Evolutionary conservation across 1,140 invertebrate genomes (phyloP), one percentile per base, ranked within the genome.

Genomic region (Vanessa tameamea): DNA sequence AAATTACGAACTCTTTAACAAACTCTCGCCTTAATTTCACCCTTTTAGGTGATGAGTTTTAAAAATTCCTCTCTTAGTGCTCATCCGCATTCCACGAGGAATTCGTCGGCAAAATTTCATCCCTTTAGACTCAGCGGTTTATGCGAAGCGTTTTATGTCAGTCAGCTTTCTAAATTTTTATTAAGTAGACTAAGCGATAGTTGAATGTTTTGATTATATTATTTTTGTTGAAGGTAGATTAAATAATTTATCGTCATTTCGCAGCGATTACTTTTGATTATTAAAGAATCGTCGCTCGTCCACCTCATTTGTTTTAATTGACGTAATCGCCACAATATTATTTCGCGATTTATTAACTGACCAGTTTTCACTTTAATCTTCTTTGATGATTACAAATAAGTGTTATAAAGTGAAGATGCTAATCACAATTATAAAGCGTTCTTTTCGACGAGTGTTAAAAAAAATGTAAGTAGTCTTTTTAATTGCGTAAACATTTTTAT

Each of bases 391-490:
- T 14, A 68, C 9, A n/a, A 43, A 37, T 55, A 26, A 63, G 64
- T 65, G 64, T 47, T 48, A 64, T 57, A 66, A 59, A 43, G 79
- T 76, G 76, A 80, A 82, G 79, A 71, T 83, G 59, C 61, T 87
- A 31, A 20, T 87, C 47, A 80, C 63, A 55, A 72, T 82, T 16
- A 80, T 90, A 37, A 86, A 86, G 76, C 69, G 72, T 57, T 82
- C 81, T 11, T 75, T 87, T 50, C 80, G 83, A 63, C 84, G 82
- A 73, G 37, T 90, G 9, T 47, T 87, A 3, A 82, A 73, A 37
- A 84, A 80, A 82, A 82, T 86, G 88, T 88, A 78, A 90, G 87
- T 88, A 72, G 15, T 23, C 13, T 63, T 67, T 15, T 67, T 15
- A 11, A 26, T 61, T 69, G 15, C 59, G n/a, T 9, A 47, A 23